A percentile compares a stretch with the other conserved stretches of the same genome.
These are phyloP conservation scores for Pseudopleuronectes americanus DNA, from an alignment of 2,797 vertebrate species.

Conservation along the genomic window DNA sequence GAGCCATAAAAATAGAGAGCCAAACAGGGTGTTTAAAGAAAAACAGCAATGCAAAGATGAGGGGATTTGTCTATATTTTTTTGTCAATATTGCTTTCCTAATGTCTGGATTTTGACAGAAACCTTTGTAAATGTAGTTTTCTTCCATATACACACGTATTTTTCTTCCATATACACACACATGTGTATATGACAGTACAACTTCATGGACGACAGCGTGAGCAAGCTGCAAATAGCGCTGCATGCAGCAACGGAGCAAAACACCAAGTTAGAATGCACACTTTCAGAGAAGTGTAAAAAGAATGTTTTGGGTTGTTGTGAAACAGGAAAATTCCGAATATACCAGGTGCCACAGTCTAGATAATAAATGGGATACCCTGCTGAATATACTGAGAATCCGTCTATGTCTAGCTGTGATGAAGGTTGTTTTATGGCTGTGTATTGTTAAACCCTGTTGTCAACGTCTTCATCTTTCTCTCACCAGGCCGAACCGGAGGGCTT, in stretches of 20 bases:
- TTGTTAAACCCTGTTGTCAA: slow-evolving; percentile 26
- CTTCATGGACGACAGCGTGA: neutral
- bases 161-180: neutral
- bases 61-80: slow-evolving; percentile 56
- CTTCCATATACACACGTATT: neutral
- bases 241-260: too few species aligned
- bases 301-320: too few species aligned
- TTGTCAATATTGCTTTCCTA: slow-evolving; percentile 25
- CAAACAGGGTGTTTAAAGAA: slow-evolving; percentile 47
- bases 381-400: too few species aligned
- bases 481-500: slow-evolving; percentile 98
- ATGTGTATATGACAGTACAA: too few species aligned
- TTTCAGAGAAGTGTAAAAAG: neutral
- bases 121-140: slow-evolving; percentile 17
- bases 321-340: too few species aligned
- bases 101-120: slow-evolving; percentile 44
- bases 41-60: slow-evolving; percentile 41
- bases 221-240: neutral
- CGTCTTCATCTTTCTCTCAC: slow-evolving; percentile 22
- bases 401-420: slow-evolving; percentile 2
- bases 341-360: too few species aligned
- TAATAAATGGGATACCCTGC: too few species aligned
- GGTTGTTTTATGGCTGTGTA: slow-evolving; percentile 18
- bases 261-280: too few species aligned
- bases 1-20: slow-evolving; percentile 49